Conservation (phyloP, 1,140 invertebrate genomes). For the Heliconius hermathena region DNA sequence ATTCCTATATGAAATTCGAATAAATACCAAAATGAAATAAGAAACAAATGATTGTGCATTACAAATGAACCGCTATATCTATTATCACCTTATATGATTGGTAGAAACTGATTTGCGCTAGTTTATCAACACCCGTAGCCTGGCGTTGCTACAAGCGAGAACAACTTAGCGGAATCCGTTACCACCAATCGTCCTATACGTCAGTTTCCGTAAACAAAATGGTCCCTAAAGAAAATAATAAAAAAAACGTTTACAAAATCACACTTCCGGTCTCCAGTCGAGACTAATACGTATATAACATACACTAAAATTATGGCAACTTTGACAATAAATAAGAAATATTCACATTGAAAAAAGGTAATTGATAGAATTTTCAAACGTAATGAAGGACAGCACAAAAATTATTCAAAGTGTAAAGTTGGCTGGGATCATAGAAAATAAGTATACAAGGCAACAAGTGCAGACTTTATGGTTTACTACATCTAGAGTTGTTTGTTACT, state of each 20-base stretch:
- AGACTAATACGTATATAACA: conserved; percentile 77
- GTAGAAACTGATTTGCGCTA: conserved; percentile 39
- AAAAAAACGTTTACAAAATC: conserved; percentile 70
- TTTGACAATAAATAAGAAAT: conserved; percentile 79
- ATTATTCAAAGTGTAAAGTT: conserved; percentile 48
- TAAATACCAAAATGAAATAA: conserved; percentile 63
- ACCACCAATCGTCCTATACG: conserved; percentile 55
- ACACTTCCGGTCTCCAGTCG: conserved; percentile 65
- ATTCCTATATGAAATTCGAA: conserved; percentile 38
- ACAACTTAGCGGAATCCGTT: conserved; percentile 44
- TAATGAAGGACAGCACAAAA: conserved; percentile 71
- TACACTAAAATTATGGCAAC: conserved; percentile 80
- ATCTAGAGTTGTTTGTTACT: conserved; percentile 72
- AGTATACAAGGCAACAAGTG: conserved; percentile 80
- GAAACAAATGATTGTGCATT: conserved; percentile 73
- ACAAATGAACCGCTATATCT: conserved; percentile 65
- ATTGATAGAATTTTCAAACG: conserved; percentile 51
- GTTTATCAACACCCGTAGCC: conserved; percentile 48
- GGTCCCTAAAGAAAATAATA: conserved; percentile 73
- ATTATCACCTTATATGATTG: conserved; percentile 73
- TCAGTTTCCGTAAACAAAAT: conserved; percentile 70
- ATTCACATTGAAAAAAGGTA: conserved; percentile 66
- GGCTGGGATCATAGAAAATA: conserved; percentile 68
- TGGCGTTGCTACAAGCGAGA: conserved; percentile 61
- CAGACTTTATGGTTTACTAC: conserved; percentile 80